Percentiles rank a stretch among this genome's conserved stretches.
Conservation (phyloP, 2,888 invertebrate genomes). For the Tolmerus cingulatus region DNA sequence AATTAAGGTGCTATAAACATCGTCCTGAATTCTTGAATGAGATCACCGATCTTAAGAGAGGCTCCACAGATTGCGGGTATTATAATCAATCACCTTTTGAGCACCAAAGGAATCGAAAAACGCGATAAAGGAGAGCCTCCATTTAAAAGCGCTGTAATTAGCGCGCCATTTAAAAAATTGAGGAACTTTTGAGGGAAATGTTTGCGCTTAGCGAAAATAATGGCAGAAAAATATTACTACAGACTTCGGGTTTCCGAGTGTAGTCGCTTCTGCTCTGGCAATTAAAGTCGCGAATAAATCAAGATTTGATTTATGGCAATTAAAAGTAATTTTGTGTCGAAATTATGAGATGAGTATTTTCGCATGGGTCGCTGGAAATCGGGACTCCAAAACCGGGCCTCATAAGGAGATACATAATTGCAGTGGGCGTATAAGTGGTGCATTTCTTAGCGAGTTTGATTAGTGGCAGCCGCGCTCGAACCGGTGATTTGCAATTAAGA, state of each 20-base stretch:
- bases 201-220: background rate
- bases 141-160: background rate
- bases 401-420: slow-evolving; percentile 32
- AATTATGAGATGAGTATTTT: slow-evolving; percentile 34
- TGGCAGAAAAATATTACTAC: background rate
- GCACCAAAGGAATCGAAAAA: background rate
- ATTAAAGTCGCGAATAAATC: slow-evolving; percentile 37
- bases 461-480: slow-evolving; percentile 20
- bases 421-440: slow-evolving; percentile 39
- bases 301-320: slow-evolving; percentile 41
- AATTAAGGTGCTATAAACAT: background rate
- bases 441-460: slow-evolving; percentile 30
- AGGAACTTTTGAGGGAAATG: background rate
- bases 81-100: background rate
- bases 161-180: background rate
- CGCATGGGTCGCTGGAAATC: background rate
- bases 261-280: background rate
- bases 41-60: background rate
- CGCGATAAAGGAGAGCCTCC: background rate
- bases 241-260: background rate
- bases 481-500: slow-evolving; percentile 42
- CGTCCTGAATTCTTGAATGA: background rate
- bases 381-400: background rate
- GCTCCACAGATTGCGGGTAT: background rate
- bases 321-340: slow-evolving; percentile 35